Evolutionary conservation across 2,797 vertebrate species (phyloP), one percentile per base, ranked within the genome.

Genomic region (Chromis chromis): DNA sequence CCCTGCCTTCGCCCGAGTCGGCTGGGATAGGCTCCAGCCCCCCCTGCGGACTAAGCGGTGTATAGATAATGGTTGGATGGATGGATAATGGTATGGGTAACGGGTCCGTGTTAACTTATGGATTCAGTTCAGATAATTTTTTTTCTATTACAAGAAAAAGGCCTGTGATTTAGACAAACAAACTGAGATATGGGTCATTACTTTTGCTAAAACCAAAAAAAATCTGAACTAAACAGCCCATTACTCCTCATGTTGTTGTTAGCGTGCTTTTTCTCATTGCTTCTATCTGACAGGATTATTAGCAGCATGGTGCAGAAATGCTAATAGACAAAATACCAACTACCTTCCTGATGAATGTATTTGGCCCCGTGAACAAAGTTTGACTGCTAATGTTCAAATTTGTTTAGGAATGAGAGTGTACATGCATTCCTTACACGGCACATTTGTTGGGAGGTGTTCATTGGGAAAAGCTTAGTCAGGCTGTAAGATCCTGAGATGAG

Each of bases 381-480:
- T 17, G 12, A 63, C 66, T 52, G 21, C 54, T 69, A 82, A 81
- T 86, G 72, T 81, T 69, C 27, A 58, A 65, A 48, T 52, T 28
- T 66, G 46, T 81, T 81, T 22, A 48, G 79, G 65, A 81, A 75
- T 68, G 55, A 64, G 76, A 40, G 65, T 48, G 56, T 61, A 74
- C 55, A 68, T 57, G 50, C 24, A 65, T 80, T 57, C 44, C 80
- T 70, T 44, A 63, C 84, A 81, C 22, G 48, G 83, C 76, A 87
- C 83, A 88, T 91, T 89, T 88, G 74, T 58, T 53, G 27, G 22
- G 70, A 83, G 83, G 78, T 67, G 81, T 89, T 86, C 58, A 53
- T 52, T 70, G 68, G 70, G 71, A 82, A 89, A 83, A 62, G 75
- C 78, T 80, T 64, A 65, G 86, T 82, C 76, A 84, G 76, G 77